These are phyloP conservation scores for Timandra comae DNA, from an alignment of 2,888 invertebrate species.

Conservation along the genomic window DNA sequence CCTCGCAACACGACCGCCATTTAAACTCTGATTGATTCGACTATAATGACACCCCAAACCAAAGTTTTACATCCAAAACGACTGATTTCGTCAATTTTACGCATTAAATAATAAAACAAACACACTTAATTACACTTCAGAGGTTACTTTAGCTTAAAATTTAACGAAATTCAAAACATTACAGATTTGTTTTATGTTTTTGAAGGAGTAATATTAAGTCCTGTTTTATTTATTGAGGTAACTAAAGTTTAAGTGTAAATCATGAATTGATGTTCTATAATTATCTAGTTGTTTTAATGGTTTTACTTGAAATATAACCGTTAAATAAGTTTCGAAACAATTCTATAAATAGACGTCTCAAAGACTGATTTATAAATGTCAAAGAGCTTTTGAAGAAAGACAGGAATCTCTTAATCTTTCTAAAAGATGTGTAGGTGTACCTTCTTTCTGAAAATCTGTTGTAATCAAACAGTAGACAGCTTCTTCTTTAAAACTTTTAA, in stretches of 20 bases:
- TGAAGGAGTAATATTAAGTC: constrained; percentile 19
- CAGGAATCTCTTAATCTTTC: too few relatives aligned
- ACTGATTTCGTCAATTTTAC: constrained; percentile 57
- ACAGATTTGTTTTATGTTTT: constrained; percentile 49
- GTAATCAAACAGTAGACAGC: too few relatives aligned
- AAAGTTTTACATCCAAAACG: constrained; percentile 54
- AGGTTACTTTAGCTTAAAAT: constrained; percentile 55
- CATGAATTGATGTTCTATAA: too few relatives aligned
- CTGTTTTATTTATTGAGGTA: constrained; percentile 15
- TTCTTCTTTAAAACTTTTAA: too few relatives aligned
- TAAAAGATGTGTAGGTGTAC: too few relatives aligned
- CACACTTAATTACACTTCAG: constrained; percentile 52
- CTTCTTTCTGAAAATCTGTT: too few relatives aligned
- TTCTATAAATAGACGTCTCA: too few relatives aligned
- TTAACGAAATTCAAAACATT: constrained; percentile 35
- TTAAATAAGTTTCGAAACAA: too few relatives aligned
- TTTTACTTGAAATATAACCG: too few relatives aligned
- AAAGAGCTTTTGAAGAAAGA: too few relatives aligned
- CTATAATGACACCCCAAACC: constrained; percentile 54
- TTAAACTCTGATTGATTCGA: constrained; percentile 58
- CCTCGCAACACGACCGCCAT: constrained; percentile 43
- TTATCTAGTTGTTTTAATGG: too few relatives aligned
- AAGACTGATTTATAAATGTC: too few relatives aligned
- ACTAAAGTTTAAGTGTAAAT: neutral
- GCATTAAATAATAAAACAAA: constrained; percentile 49